Conservation (phyloP, 1,140 invertebrate genomes). For the Hirudo medicinalis region DNA sequence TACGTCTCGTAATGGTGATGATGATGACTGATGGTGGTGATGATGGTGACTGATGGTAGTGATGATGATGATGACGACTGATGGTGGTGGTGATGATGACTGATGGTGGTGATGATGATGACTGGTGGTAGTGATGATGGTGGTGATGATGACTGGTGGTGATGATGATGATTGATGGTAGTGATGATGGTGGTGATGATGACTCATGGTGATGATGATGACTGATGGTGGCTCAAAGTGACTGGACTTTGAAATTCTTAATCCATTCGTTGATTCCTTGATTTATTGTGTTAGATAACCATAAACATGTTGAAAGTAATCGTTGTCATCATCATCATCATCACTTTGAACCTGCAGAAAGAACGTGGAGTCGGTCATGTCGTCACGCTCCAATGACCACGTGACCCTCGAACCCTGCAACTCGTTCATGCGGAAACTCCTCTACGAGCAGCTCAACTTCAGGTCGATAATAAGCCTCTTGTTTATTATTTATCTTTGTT, state of each 20-base stretch:
- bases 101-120: not conserved
- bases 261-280: not conserved
- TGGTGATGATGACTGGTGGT: not conserved
- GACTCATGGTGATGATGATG: too few relatives aligned
- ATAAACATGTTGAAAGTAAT: not conserved
- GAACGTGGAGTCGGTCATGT: not conserved
- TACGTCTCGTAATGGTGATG: not conserved
- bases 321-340: not conserved
- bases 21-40: not conserved
- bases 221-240: too few relatives aligned
- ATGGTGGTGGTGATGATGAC: not conserved
- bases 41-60: not conserved
- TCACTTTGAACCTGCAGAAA: not conserved
- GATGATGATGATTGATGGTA: not conserved
- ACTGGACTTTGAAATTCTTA: too few relatives aligned
- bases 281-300: not conserved
- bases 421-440: not conserved
- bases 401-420: not conserved
- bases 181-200: too few relatives aligned
- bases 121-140: not conserved
- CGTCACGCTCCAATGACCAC: not conserved
- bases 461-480: not conserved
- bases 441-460: constrained; percentile 8
- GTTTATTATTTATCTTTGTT: not conserved
- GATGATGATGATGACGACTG: not conserved